Base-by-base conservation (phyloP, 2,888 invertebrate genomes). In the Napeogenes inachia region DNA sequence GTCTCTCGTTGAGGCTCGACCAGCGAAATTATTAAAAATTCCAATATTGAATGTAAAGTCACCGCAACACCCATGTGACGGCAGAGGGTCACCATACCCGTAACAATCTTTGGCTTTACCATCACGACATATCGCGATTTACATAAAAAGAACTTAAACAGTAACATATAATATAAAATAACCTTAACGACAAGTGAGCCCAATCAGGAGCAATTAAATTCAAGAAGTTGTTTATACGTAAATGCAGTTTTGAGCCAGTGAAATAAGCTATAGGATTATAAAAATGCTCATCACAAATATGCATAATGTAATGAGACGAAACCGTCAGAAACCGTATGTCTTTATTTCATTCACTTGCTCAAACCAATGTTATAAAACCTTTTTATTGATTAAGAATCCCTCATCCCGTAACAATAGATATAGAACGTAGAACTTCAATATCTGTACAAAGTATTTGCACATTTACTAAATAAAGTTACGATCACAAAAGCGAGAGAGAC, bases 41-140 rank as follows among this genome's bases (percentile, higher is more conserved):
- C 59, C 58, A 53, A 45, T n/a, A 30, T 60, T 61, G 67, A 81
- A 84, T 78, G 82, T 80, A 78, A 70, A 68, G 68, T 72, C 72
- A 70, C 79, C 73, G 79, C 82, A 71, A 67, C 79, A 80, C 79
- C 82, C 73, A 73, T 89, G 90, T 90, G 90, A 90, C 90, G 90
- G 90, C 89, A 88, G 87, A 89, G 90, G 90, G 90, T 89, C 90
- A 90, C 90, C 90, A 80, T 90, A 90, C 90, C 90, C 90, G 90
- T 90, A 90, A 86, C 82, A 88, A 89, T 90, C 90, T 90, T 90
- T 90, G 90, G 90, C 89, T 90, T 90, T 85, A 90, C 90, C 90
- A 90, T 90, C 90, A 90, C 90, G 90, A 90, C 82, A 86, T 79
- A 75, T 90, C 89, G 89, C 89, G 89, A 90, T 84, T 76, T 84